phyloP scores from a whole-genome alignment of 2,888 invertebrate genomes.

The Amphipyra tragopoginis region DNA sequence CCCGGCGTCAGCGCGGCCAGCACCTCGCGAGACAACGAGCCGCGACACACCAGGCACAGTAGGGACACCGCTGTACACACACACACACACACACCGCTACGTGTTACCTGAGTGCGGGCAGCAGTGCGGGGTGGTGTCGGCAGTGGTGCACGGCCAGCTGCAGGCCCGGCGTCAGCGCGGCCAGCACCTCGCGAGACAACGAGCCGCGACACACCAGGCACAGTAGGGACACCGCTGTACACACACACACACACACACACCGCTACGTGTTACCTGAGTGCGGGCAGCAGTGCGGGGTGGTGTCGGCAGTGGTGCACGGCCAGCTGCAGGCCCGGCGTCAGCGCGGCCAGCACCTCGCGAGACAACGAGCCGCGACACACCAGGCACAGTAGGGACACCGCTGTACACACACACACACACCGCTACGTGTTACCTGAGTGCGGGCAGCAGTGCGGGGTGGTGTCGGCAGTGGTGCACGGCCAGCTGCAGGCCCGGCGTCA shows the following conservation, averaged over 20 bases:
- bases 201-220: constrained; percentile 73
- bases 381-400: constrained; percentile 79
- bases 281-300: constrained; percentile 78
- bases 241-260: too few relatives aligned
- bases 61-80: constrained; percentile 76
- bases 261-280: constrained; percentile 81
- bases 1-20: constrained; percentile 79
- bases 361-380: constrained; percentile 67
- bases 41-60: constrained; percentile 75
- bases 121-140: constrained; percentile 74
- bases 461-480: constrained; percentile 79
- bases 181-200: constrained; percentile 66
- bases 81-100: too few relatives aligned
- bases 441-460: constrained; percentile 78
- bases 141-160: constrained; percentile 83
- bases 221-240: constrained; percentile 79
- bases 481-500: constrained; percentile 82
- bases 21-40: constrained; percentile 64
- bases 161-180: constrained; percentile 80
- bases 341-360: constrained; percentile 72
- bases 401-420: constrained; percentile 64
- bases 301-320: constrained; percentile 79
- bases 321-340: constrained; percentile 82
- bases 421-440: constrained; percentile 81
- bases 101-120: constrained; percentile 81